Evolutionary conservation across 2,888 invertebrate species (phyloP).

Genomic region (Crocallis elinguaria): DNA sequence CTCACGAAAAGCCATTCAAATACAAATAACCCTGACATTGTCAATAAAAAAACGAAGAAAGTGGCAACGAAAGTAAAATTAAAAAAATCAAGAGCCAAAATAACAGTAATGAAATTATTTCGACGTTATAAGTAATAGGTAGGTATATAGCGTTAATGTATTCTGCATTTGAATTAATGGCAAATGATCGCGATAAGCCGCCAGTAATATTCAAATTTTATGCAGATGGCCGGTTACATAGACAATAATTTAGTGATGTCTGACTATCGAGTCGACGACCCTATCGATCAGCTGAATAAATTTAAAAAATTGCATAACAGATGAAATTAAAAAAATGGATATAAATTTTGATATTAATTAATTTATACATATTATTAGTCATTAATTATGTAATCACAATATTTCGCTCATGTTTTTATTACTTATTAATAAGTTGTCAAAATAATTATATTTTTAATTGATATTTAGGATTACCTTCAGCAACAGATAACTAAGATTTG

Average conservation of each 20-base stretch:
- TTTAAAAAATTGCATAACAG: neutral
- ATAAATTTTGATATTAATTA: too few species aligned
- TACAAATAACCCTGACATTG: slow-evolving; percentile 14
- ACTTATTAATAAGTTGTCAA: too few species aligned
- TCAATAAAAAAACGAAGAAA: slow-evolving; percentile 14
- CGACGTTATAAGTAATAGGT: too few species aligned
- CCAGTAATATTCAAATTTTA: slow-evolving; percentile 12
- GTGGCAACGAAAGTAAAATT: slow-evolving; percentile 25
- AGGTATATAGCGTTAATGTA: slow-evolving; percentile 11
- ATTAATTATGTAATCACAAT: too few species aligned
- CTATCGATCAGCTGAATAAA: slow-evolving; percentile 6
- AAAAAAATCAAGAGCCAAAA: slow-evolving; percentile 9
- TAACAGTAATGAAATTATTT: slow-evolving; percentile 19
- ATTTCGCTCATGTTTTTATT: too few species aligned
- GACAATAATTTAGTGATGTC: neutral
- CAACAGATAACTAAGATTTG: too few species aligned
- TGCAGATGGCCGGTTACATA: slow-evolving; percentile 14
- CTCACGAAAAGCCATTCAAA: slow-evolving; percentile 8
- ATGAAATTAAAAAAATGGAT: too few species aligned
- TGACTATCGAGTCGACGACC: too few species aligned
- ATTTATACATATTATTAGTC: too few species aligned
- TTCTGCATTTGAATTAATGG: slow-evolving; percentile 10
- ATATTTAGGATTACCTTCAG: too few species aligned
- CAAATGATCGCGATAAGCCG: slow-evolving; percentile 10
- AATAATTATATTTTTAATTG: too few species aligned